Conservation (phyloP, 2,797 vertebrate species). For the Protosalanx chinensis region DNA sequence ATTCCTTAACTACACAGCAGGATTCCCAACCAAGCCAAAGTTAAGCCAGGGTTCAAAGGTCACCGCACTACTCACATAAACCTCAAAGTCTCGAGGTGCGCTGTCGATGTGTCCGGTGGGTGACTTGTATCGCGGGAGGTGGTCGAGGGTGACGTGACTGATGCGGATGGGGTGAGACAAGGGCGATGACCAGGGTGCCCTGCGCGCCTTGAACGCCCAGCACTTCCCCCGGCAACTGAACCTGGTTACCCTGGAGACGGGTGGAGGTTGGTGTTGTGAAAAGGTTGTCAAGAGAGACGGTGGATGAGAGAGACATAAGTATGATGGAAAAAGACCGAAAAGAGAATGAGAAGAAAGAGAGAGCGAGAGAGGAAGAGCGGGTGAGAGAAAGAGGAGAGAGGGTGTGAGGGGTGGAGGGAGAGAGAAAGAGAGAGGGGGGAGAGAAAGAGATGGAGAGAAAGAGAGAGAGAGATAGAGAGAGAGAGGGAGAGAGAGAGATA, state of each 20-base stretch:
- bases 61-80: conserved; percentile 74
- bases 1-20: not conserved
- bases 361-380: not conserved
- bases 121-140: conserved; percentile 83
- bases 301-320: not conserved
- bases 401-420: too few relatives aligned
- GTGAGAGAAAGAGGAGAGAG: too few relatives aligned
- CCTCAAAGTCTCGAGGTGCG: conserved; percentile 84
- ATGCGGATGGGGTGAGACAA: conserved; percentile 82
- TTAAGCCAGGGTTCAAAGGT: not conserved
- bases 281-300: not conserved
- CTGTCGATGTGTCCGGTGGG: conserved; percentile 87
- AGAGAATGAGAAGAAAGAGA: not conserved
- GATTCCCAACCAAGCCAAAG: not conserved
- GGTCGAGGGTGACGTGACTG: conserved; percentile 87
- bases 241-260: conserved; percentile 70
- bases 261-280: not conserved
- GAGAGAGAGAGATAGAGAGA: not conserved
- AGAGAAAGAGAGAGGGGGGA: not conserved
- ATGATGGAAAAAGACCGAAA: not conserved
- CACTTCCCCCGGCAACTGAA: conserved; percentile 91
- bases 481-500: not conserved
- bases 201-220: conserved; percentile 92
- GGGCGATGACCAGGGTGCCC: conserved; percentile 86
- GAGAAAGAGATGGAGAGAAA: not conserved